These are phyloP conservation scores for Gryon sp. DNA, from an alignment of 1,140 invertebrate genomes.

Conservation along the genomic window DNA sequence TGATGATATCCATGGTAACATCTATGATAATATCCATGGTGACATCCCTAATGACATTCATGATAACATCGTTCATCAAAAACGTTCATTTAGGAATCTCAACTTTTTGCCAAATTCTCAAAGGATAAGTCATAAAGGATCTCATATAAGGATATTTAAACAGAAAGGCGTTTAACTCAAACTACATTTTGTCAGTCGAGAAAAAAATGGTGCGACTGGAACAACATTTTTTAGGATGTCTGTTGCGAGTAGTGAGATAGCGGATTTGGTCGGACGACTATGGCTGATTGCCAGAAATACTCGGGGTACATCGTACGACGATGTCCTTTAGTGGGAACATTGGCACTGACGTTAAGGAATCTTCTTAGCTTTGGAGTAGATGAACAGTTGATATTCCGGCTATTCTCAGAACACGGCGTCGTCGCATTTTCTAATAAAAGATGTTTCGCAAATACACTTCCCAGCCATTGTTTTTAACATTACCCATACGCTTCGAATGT, in stretches of 20 bases:
- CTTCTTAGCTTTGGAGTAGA: slow-evolving; percentile 18
- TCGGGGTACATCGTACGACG: slow-evolving; percentile 33
- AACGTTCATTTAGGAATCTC: too few relatives aligned
- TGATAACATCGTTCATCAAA: too few relatives aligned
- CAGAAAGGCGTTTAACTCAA: neutral
- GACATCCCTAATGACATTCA: too few relatives aligned
- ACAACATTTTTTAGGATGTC: slow-evolving; percentile 42
- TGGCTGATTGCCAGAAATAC: slow-evolving; percentile 55
- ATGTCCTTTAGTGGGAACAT: slow-evolving; percentile 39
- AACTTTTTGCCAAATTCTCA: too few relatives aligned
- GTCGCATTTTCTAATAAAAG: slow-evolving; percentile 6
- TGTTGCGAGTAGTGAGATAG: slow-evolving; percentile 41
- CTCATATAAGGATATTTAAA: too few relatives aligned
- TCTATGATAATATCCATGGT: too few relatives aligned
- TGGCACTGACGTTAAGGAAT: slow-evolving; percentile 43
- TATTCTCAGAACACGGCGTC: neutral
- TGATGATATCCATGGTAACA: too few relatives aligned
- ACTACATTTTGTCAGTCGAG: too few relatives aligned
- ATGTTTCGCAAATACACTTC: neutral
- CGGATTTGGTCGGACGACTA: slow-evolving; percentile 30
- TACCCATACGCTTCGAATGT: too few relatives aligned
- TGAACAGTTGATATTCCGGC: slow-evolving; percentile 7
- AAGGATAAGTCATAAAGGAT: too few relatives aligned
- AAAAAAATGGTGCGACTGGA: slow-evolving; percentile 1
- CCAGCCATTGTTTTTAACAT: neutral